Conservation (phyloP, 2,888 invertebrate genomes). For the Yponomeuta sedellus region DNA sequence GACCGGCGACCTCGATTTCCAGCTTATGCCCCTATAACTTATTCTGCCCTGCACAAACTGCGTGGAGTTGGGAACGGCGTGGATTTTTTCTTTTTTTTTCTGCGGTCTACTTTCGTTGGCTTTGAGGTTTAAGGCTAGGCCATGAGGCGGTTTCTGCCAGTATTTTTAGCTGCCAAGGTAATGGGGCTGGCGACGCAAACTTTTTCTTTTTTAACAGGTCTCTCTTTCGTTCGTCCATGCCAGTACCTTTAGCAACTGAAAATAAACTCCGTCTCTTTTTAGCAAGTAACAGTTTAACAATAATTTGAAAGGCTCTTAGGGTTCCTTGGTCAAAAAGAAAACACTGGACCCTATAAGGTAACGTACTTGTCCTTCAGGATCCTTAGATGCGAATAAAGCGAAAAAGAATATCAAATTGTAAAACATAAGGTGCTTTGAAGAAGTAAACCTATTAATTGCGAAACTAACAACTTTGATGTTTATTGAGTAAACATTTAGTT, state of each 20-base stretch:
- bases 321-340: too few species aligned
- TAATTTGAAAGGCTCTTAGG: too few species aligned
- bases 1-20: constrained; percentile 67
- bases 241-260: not conserved
- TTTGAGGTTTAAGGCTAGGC: constrained; percentile 11
- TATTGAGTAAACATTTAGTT: too few species aligned
- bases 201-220: constrained; percentile 13
- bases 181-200: not conserved
- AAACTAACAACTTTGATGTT: too few species aligned
- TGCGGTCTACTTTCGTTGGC: constrained; percentile 23
- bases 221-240: not conserved
- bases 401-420: too few species aligned
- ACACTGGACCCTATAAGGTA: too few species aligned
- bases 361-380: too few species aligned
- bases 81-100: constrained; percentile 25
- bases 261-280: too few species aligned
- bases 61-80: constrained; percentile 21
- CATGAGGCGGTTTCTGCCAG: not conserved
- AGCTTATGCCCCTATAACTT: constrained; percentile 62
- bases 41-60: constrained; percentile 59
- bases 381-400: too few species aligned
- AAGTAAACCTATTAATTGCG: too few species aligned
- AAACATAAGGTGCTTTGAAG: too few species aligned
- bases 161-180: not conserved
- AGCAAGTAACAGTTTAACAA: too few species aligned